Conservation (phyloP, 2,888 invertebrate species). For the Agrypnus murinus region DNA sequence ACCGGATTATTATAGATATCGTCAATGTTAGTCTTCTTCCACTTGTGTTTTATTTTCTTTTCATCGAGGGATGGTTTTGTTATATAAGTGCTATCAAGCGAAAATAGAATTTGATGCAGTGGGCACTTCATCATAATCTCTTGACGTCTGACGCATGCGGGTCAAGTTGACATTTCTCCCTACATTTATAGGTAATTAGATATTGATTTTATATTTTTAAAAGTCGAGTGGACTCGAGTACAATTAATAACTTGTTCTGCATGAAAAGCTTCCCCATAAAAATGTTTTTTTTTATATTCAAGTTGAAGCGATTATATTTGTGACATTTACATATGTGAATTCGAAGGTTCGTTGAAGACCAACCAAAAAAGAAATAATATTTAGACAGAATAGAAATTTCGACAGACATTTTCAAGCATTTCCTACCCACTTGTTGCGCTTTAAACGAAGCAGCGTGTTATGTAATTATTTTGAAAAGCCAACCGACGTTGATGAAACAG, state of each 20-base stretch:
- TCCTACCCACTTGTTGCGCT: constrained; percentile 26
- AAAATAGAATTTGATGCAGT: constrained; percentile 38
- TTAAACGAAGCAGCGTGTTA: not conserved
- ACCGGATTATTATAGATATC: constrained; percentile 5
- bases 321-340: no score
- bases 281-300: not conserved
- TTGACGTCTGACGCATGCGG: constrained; percentile 43
- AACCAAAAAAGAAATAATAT: not conserved
- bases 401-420: not conserved
- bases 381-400: not conserved
- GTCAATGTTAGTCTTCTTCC: constrained; percentile 1
- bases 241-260: constrained; percentile 21
- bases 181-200: constrained; percentile 36
- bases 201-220: constrained; percentile 36
- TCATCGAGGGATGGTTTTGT: constrained; percentile 3
- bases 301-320: not conserved
- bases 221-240: constrained; percentile 25
- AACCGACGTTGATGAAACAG: constrained; percentile 13
- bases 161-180: constrained; percentile 41
- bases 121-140: constrained; percentile 38
- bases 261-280: not conserved
- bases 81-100: constrained; percentile 20
- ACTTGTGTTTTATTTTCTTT: constrained; percentile 20
- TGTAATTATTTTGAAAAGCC: constrained; percentile 24
- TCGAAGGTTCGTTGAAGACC: no score